Conservation (phyloP, 2,888 invertebrate genomes). For the Zaprionus bogoriensis region DNA sequence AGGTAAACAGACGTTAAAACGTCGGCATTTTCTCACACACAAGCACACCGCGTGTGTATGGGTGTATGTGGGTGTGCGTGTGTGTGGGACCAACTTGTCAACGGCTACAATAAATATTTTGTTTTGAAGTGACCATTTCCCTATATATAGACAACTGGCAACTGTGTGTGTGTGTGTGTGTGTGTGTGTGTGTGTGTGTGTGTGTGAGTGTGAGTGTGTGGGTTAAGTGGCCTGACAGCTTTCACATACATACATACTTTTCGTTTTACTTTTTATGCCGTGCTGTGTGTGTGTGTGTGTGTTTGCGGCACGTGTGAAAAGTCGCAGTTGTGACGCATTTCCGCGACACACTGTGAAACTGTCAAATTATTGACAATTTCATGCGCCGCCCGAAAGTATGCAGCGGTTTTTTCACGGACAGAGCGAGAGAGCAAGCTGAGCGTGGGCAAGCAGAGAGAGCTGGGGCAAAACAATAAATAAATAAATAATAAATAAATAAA, state of each 20-base stretch:
- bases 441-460: background rate
- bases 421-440: background rate
- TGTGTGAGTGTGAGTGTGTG: conserved; percentile 21
- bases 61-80: background rate
- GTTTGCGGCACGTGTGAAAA: conserved; percentile 60
- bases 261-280: conserved; percentile 15
- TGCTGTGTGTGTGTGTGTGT: conserved; percentile 10
- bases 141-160: conserved; percentile 25
- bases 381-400: conserved; percentile 51
- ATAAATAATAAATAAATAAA: background rate
- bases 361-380: conserved; percentile 34
- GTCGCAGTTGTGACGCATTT: conserved; percentile 47
- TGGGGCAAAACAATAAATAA: background rate
- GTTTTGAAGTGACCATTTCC: conserved; percentile 64
- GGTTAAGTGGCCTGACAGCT: conserved; percentile 59
- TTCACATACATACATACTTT: conserved; percentile 16
- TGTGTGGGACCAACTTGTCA: conserved; percentile 49
- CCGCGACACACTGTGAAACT: conserved; percentile 26
- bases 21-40: conserved; percentile 70
- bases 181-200: conserved; percentile 26
- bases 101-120: conserved; percentile 75
- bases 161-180: conserved; percentile 17
- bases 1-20: conserved; percentile 79
- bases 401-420: conserved; percentile 5
- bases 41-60: background rate